Conservation (phyloP, 92 coral and sea anemone genomes). For the Actinostola sp. region DNA sequence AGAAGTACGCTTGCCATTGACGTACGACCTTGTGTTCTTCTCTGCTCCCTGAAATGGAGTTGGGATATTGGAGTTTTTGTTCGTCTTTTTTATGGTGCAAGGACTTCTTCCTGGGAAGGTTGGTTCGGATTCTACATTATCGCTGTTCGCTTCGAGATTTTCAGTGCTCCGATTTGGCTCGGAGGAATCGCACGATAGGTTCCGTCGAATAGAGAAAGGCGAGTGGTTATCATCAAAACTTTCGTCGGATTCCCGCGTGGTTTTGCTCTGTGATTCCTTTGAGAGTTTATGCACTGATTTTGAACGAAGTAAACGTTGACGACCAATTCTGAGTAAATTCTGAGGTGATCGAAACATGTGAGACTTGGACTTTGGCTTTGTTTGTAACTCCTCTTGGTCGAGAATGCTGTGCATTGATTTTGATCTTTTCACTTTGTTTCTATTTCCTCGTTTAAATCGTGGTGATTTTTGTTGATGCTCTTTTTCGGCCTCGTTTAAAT, state of each 20-base stretch:
- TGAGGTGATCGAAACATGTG: constrained; percentile 19
- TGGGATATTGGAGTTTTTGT: neutral
- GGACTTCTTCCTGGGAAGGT: constrained; percentile 2
- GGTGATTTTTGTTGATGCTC: neutral
- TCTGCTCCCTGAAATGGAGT: neutral
- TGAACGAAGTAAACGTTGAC: constrained; percentile 23
- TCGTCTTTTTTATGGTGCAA: neutral
- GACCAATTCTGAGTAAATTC: constrained; percentile 26
- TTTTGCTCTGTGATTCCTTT: neutral
- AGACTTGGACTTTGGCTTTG: constrained; percentile 9
- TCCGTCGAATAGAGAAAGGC: neutral
- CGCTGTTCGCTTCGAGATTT: neutral
- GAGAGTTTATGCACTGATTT: constrained; percentile 15
- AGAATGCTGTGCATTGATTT: constrained; percentile 21
- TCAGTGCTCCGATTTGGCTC: neutral
- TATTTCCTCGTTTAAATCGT: neutral
- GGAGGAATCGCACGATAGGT: neutral
- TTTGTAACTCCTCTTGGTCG: constrained; percentile 17
- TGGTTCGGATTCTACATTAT: neutral
- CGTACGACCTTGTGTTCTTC: neutral
- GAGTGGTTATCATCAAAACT: constrained; percentile 3
- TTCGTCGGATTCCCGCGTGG: constrained; percentile 26
- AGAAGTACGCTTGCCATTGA: neutral
- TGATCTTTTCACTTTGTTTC: constrained; percentile 23
- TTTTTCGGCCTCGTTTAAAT: neutral